Percentiles rank a stretch among this genome's conserved stretches.
Evolutionary conservation across 2,797 vertebrate genomes (phyloP).

Genomic region (Myoxocephalus aenaeus): DNA sequence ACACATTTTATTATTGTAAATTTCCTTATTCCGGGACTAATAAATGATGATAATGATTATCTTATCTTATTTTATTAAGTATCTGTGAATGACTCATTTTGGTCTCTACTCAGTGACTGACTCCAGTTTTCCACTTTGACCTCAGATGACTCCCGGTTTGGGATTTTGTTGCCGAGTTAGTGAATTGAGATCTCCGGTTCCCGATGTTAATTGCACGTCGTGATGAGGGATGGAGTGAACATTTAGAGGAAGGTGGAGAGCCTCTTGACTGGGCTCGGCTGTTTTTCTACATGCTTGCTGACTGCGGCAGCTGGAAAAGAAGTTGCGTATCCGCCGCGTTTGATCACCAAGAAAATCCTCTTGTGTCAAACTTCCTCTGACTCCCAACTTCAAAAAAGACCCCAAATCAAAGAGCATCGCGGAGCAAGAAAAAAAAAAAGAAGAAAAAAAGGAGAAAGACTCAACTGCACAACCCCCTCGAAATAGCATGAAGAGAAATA

Average conservation of each 20-base stretch:
- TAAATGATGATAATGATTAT: too few relatives aligned
- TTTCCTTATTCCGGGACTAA: too few relatives aligned
- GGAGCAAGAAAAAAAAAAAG: conserved; percentile 53
- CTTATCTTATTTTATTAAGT: too few relatives aligned
- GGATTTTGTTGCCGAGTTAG: background rate
- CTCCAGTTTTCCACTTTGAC: background rate
- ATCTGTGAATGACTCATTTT: background rate
- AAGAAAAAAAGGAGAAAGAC: conserved; percentile 41
- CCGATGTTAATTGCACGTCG: conserved; percentile 29
- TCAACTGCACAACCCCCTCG: conserved; percentile 53
- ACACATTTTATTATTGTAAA: too few relatives aligned
- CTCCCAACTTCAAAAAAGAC: conserved; percentile 60
- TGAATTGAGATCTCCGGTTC: conserved; percentile 18
- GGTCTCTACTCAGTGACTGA: background rate
- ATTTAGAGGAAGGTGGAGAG: conserved; percentile 10
- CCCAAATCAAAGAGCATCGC: conserved; percentile 69
- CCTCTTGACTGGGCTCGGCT: conserved; percentile 26
- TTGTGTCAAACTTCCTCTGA: conserved; percentile 63
- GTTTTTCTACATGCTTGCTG: conserved; percentile 27
- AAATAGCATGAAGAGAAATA: conserved; percentile 75
- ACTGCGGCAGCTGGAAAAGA: conserved; percentile 58
- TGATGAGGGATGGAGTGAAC: conserved; percentile 36
- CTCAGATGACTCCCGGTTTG: conserved; percentile 4
- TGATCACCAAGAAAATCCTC: conserved; percentile 72
- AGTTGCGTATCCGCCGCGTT: conserved; percentile 54